phyloP scores from a whole-genome alignment of 2,113 vertebrate genomes.

The Perca schrenkii region DNA sequence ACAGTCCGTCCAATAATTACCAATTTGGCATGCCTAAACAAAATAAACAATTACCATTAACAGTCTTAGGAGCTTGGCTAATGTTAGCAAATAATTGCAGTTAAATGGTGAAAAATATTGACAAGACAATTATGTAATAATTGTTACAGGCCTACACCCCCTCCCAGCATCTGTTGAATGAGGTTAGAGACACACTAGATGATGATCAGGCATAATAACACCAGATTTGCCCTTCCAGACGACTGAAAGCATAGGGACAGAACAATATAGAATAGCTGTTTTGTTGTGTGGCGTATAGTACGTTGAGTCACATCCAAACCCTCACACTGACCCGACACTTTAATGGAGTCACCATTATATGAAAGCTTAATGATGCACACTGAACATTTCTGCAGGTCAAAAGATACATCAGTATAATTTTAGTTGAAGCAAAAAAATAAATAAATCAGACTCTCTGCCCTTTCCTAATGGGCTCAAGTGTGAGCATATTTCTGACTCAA shows the following conservation, averaged over 20 bases:
- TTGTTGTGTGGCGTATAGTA: neutral
- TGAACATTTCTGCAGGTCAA: neutral
- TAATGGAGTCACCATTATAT: neutral
- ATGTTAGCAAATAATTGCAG: too few species aligned
- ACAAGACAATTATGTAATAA: too few species aligned
- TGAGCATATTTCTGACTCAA: neutral
- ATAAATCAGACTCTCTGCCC: neutral
- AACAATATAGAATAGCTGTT: constrained; percentile 6
- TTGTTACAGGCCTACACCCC: neutral
- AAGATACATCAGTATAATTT: neutral
- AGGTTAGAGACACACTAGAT: constrained; percentile 2
- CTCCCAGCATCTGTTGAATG: neutral
- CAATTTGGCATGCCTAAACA: too few species aligned
- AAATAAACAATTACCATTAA: too few species aligned
- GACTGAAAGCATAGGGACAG: neutral
- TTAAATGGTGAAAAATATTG: too few species aligned
- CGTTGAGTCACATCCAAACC: neutral
- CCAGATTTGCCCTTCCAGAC: constrained; percentile 6
- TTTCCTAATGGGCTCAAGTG: neutral
- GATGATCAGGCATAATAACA: constrained; percentile 36
- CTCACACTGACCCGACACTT: neutral
- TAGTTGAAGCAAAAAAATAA: neutral
- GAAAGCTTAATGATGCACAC: neutral
- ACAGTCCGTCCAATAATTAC: too few species aligned
- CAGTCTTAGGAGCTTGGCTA: too few species aligned